These are phyloP conservation scores for Psix sp. DNA, from an alignment of 1,140 invertebrate species.

Conservation along the genomic window DNA sequence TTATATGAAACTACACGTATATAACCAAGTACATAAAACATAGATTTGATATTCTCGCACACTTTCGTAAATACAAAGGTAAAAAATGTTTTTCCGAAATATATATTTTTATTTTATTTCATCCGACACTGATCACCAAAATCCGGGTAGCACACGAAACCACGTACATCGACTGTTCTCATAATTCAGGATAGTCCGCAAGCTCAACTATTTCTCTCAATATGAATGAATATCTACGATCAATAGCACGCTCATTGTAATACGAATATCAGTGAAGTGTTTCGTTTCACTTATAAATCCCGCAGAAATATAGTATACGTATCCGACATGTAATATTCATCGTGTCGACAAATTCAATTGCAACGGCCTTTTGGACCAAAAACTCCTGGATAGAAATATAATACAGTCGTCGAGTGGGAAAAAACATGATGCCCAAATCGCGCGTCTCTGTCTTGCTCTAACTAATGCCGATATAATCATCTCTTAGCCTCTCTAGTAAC, in stretches of 20 bases:
- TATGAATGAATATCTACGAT: conserved; percentile 49
- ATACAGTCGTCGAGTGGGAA: conserved; percentile 9
- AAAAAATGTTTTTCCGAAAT: too few species aligned
- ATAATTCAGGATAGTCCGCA: conserved; percentile 34
- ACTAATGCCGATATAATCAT: too few species aligned
- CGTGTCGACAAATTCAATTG: conserved; percentile 44
- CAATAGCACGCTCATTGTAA: conserved; percentile 34
- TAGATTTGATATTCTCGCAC: too few species aligned
- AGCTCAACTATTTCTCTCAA: conserved; percentile 24
- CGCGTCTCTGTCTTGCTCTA: too few species aligned
- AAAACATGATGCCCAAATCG: too few species aligned
- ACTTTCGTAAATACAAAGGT: too few species aligned
- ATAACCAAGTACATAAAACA: too few species aligned
- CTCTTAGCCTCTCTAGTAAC: too few species aligned
- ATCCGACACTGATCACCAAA: too few species aligned
- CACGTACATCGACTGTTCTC: conserved; percentile 8
- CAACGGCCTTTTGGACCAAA: conserved; percentile 24
- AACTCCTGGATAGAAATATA: conserved; percentile 17
- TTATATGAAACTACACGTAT: too few species aligned
- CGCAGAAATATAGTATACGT: conserved; percentile 30
- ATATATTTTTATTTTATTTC: too few species aligned
- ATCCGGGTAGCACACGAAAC: conserved; percentile 19
- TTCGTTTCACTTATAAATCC: conserved; percentile 42
- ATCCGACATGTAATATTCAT: conserved; percentile 45
- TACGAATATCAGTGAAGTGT: conserved; percentile 39